These are phyloP conservation scores for Rotaria macrura DNA, from an alignment of 2,888 invertebrate species.

Conservation along the genomic window DNA sequence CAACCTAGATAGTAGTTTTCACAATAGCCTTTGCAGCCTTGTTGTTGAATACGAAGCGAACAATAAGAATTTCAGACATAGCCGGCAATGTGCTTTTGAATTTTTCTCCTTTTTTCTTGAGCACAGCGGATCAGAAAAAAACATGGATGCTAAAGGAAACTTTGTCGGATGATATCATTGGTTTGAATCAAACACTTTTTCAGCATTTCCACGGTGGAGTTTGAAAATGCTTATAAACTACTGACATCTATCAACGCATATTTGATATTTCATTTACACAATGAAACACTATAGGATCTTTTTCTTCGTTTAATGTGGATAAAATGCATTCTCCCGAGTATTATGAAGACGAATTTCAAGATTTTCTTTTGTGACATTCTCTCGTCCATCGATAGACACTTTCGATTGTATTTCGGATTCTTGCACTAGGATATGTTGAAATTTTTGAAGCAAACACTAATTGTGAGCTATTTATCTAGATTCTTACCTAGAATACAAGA, in stretches of 20 bases:
- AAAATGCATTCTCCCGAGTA: too few species aligned
- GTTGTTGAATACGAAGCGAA: neutral
- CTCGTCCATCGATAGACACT: too few species aligned
- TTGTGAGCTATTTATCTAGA: too few species aligned
- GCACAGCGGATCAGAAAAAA: neutral
- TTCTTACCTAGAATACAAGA: too few species aligned
- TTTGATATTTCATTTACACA: too few species aligned
- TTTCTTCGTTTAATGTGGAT: too few species aligned
- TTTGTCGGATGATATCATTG: neutral
- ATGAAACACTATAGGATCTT: too few species aligned
- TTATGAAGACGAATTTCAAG: too few species aligned
- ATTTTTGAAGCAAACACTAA: too few species aligned
- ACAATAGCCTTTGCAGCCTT: neutral
- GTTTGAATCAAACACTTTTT: neutral
- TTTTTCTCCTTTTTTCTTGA: neutral
- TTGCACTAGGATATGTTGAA: too few species aligned
- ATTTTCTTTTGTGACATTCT: too few species aligned
- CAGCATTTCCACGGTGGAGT: neutral
- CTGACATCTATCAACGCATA: neutral
- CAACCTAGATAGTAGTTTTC: conserved; percentile 34
- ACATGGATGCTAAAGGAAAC: neutral
- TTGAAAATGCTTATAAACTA: neutral
- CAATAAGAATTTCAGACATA: neutral
- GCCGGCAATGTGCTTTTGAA: neutral
- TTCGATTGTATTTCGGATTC: too few species aligned